phyloP scores from a whole-genome alignment of 2,113 vertebrate species.

The Protobothrops mucrosquamatus region DNA sequence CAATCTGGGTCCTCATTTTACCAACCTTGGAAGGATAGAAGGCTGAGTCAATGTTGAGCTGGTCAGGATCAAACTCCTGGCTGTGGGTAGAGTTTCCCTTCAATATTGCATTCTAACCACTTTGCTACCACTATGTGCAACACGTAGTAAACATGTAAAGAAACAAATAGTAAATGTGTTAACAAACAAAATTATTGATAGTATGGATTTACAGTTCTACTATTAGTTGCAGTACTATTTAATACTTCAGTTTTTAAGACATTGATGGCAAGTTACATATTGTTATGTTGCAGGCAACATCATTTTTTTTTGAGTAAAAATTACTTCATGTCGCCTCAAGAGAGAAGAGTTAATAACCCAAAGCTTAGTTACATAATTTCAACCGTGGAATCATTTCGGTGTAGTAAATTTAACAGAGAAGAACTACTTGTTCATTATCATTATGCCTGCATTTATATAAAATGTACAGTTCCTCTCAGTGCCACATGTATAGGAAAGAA shows the following conservation, averaged over 20 bases:
- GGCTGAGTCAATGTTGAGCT: not conserved
- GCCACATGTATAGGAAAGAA: slow-evolving; percentile 8
- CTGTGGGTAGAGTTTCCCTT: not conserved
- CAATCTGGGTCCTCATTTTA: not conserved
- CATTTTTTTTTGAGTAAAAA: slow-evolving; percentile 43
- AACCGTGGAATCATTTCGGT: slow-evolving; percentile 56
- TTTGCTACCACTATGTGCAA: not conserved
- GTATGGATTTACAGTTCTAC: slow-evolving; percentile 51
- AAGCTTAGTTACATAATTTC: slow-evolving; percentile 63
- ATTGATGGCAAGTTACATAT: slow-evolving; percentile 56
- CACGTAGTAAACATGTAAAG: slow-evolving; percentile 29
- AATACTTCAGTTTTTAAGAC: slow-evolving; percentile 43
- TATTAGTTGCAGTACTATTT: slow-evolving; percentile 7
- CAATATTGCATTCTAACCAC: not conserved
- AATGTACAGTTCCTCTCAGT: slow-evolving; percentile 19
- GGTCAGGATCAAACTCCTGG: not conserved
- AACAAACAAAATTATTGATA: slow-evolving; percentile 39
- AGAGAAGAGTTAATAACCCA: slow-evolving; percentile 64
- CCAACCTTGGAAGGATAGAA: not conserved
- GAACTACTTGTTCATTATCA: slow-evolving; percentile 6
- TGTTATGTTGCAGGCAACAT: slow-evolving; percentile 42
- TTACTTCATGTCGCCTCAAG: slow-evolving; percentile 46
- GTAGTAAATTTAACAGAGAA: slow-evolving; percentile 47
- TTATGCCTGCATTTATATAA: slow-evolving; percentile 43
- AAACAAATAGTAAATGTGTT: slow-evolving; percentile 19